Percentiles rank a stretch among this genome's conserved stretches.
These are phyloP conservation scores for Montipora cactus DNA, from an alignment of 64 coral and sea anemone genomes.

Conservation along the genomic window DNA sequence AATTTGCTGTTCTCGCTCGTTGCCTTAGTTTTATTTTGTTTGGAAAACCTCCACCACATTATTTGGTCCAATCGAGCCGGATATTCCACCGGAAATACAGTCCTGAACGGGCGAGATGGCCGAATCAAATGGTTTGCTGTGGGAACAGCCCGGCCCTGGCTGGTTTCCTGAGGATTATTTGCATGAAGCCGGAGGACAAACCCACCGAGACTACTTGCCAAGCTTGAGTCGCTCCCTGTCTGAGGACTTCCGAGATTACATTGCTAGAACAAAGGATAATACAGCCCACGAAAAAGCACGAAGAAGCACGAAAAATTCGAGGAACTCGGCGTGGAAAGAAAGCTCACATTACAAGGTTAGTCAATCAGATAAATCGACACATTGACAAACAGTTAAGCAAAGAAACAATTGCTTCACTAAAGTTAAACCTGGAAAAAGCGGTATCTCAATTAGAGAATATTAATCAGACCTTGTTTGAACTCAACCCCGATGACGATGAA, in stretches of 20 bases:
- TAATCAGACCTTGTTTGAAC: slow-evolving; percentile 40
- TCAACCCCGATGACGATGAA: slow-evolving; percentile 29
- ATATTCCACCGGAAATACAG: too few species aligned
- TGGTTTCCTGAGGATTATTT: neutral
- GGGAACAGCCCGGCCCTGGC: neutral
- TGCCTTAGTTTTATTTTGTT: too few species aligned
- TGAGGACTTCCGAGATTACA: slow-evolving; percentile 4
- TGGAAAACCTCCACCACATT: too few species aligned
- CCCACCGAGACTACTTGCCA: slow-evolving; percentile 30
- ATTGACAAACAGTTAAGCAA: neutral
- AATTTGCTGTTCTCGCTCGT: too few species aligned
- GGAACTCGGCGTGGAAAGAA: slow-evolving; percentile 39
- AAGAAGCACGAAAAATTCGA: slow-evolving; percentile 25
- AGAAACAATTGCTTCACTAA: slow-evolving; percentile 33
- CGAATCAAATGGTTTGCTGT: slow-evolving; percentile 36
- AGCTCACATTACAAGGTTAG: slow-evolving; percentile 37
- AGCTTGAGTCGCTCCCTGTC: slow-evolving; percentile 3
- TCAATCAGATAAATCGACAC: slow-evolving; percentile 42
- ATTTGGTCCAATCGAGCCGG: too few species aligned
- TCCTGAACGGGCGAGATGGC: slow-evolving; percentile 3
- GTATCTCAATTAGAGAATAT: slow-evolving; percentile 34
- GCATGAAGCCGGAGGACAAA: neutral
- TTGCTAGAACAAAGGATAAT: slow-evolving; percentile 7
- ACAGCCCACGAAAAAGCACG: slow-evolving; percentile 25
- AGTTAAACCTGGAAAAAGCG: slow-evolving; percentile 33